Evolutionary conservation across 2,113 vertebrate genomes (phyloP).

Genomic region (Albula goreensis): DNA sequence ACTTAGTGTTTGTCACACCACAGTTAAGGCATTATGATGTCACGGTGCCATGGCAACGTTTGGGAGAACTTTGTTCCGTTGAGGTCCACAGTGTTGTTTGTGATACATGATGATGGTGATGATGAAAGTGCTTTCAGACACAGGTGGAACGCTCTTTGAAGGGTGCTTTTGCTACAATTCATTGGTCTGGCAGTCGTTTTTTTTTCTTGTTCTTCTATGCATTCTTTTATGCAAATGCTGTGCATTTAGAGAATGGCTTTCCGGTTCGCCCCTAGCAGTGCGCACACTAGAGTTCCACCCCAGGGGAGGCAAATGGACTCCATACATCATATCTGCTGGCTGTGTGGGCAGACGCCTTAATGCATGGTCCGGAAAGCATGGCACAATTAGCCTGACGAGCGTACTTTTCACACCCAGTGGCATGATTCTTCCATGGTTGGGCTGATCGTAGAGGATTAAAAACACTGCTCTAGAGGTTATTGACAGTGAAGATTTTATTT

Average conservation of each 20-base stretch:
- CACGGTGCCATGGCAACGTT: no score
- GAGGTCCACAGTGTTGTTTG: neutral
- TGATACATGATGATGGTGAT: neutral
- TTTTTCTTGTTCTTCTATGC: no score
- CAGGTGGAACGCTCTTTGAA: neutral
- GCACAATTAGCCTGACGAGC: no score
- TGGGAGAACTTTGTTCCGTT: neutral
- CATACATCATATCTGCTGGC: no score
- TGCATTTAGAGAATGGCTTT: neutral
- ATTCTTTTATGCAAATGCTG: neutral
- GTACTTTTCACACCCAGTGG: neutral
- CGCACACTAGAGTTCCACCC: neutral
- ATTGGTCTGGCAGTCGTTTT: neutral
- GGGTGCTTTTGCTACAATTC: no score
- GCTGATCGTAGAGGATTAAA: neutral
- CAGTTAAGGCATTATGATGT: no score
- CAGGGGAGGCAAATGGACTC: neutral
- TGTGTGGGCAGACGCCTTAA: neutral
- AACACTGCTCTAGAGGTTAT: neutral
- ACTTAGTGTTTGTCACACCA: neutral
- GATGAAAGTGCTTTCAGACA: neutral
- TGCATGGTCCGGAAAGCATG: neutral
- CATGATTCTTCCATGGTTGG: neutral
- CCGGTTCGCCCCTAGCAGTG: neutral
- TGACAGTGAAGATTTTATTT: no score